These are phyloP conservation scores for Sciurus niger DNA, from an alignment of 2,113 vertebrate species.

Conservation along the genomic window DNA sequence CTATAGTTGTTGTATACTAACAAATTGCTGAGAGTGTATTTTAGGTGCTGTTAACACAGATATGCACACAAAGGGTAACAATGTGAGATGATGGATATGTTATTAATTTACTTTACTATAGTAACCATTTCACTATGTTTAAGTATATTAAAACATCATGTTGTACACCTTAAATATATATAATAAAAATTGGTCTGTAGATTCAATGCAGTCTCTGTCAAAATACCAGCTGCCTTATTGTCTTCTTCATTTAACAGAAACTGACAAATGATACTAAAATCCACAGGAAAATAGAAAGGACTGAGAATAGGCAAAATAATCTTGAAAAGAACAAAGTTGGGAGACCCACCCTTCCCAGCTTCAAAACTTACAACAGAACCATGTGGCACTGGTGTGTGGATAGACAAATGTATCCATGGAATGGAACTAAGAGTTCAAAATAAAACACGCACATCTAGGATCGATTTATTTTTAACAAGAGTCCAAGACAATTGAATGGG, in stretches of 20 bases:
- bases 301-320: not conserved
- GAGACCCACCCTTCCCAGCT: not conserved
- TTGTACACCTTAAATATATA: not conserved
- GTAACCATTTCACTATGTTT: not conserved
- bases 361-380: slow-evolving; percentile 24
- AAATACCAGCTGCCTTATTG: not conserved
- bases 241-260: slow-evolving; percentile 1
- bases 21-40: not conserved
- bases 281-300: not conserved
- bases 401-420: not conserved
- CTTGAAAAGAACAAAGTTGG: not conserved
- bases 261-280: slow-evolving; percentile 9
- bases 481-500: not conserved
- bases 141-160: not conserved
- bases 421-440: not conserved
- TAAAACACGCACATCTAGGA: not conserved
- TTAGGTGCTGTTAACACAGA: not conserved
- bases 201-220: not conserved
- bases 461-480: slow-evolving; percentile 8
- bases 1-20: too few relatives aligned
- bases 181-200: not conserved
- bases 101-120: not conserved
- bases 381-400: not conserved
- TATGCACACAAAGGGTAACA: not conserved
- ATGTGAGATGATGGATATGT: not conserved